These are phyloP conservation scores for Drosophila elegans DNA, from an alignment of 1,140 invertebrate genomes.

Conservation along the genomic window DNA sequence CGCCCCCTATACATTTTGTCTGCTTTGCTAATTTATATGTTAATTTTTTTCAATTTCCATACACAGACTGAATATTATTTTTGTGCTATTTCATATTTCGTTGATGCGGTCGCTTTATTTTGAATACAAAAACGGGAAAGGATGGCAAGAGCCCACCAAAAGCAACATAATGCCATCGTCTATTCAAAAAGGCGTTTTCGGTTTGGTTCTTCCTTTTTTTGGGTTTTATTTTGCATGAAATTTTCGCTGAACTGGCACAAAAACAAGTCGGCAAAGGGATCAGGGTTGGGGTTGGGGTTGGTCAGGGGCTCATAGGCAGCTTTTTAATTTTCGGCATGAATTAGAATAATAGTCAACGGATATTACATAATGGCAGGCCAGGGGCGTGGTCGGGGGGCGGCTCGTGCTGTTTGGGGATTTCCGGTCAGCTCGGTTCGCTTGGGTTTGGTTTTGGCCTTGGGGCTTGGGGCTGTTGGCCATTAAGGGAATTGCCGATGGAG, in stretches of 20 bases:
- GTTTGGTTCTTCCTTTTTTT: constrained; percentile 39
- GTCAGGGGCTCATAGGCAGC: constrained; percentile 53
- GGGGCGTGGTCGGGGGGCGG: constrained; percentile 7
- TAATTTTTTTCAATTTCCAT: constrained; percentile 63
- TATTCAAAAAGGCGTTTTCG: constrained; percentile 58
- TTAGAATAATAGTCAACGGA: constrained; percentile 68
- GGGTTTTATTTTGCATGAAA: constrained; percentile 67
- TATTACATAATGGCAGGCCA: constrained; percentile 53
- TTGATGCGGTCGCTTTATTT: constrained; percentile 67
- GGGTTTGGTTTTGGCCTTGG: constrained; percentile 31
- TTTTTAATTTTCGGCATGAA: constrained; percentile 68
- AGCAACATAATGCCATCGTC: constrained; percentile 55
- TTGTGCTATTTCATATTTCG: constrained; percentile 63
- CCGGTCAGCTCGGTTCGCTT: constrained; percentile 44
- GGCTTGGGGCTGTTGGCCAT: constrained; percentile 34
- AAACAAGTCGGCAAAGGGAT: constrained; percentile 30
- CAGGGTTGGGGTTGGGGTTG: constrained; percentile 24
- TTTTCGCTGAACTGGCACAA: constrained; percentile 59
- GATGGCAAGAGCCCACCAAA: constrained; percentile 43
- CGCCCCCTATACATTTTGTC: constrained; percentile 36
- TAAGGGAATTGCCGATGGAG: constrained; percentile 44
- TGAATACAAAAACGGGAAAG: constrained; percentile 62
- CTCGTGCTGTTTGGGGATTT: constrained; percentile 43
- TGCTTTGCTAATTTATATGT: constrained; percentile 67
- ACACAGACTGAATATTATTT: constrained; percentile 52